Evolutionary conservation across 2,888 invertebrate species (phyloP), one percentile per base, ranked within the genome.

Genomic region (Oscheius sp.): DNA sequence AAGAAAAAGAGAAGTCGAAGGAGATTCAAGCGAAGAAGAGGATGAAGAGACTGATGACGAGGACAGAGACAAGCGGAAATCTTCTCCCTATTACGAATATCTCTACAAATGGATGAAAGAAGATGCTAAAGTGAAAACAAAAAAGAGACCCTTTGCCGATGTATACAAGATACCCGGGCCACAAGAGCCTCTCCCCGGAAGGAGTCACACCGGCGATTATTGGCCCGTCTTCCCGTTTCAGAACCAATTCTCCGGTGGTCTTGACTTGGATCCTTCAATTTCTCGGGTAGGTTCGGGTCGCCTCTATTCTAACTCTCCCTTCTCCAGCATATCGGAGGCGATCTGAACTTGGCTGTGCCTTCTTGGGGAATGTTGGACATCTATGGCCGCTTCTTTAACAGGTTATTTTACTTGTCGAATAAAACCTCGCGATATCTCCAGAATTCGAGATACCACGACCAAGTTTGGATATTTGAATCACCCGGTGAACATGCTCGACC

Each of bases 401-500:
- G 80, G 59, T 69, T n/a, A n/a, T n/a, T n/a, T n/a, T n/a, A n/a
- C n/a, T n/a, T n/a, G n/a, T n/a, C n/a, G n/a, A n/a, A n/a, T n/a
- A n/a, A n/a, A n/a, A n/a, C n/a, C n/a, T n/a, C n/a, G n/a, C n/a
- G n/a, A n/a, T n/a, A n/a, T n/a, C n/a, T 25, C 53, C 46, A 55
- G 82, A 58, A 76, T 78, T 23, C 77, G 73, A 18, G 83, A 83
- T 53, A 81, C 83, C 16, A 78, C 80, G 2, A 83, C 83, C 12
- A 83, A 83, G 71, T 78, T 85, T 61, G 85, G 85, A 27, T 85
- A 84, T 70, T 13, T 85, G 59, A 79, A 79, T 68, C 82, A 85
- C 63, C 85, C 85, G 12, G 85, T 85, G 9, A 85, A 85, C 64
- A 85, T 85, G 85, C 72, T 85, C 49, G 85, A 84, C 61, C 72